These are phyloP conservation scores for Sparus aurata DNA, from an alignment of 2,797 vertebrate species.

Conservation along the genomic window DNA sequence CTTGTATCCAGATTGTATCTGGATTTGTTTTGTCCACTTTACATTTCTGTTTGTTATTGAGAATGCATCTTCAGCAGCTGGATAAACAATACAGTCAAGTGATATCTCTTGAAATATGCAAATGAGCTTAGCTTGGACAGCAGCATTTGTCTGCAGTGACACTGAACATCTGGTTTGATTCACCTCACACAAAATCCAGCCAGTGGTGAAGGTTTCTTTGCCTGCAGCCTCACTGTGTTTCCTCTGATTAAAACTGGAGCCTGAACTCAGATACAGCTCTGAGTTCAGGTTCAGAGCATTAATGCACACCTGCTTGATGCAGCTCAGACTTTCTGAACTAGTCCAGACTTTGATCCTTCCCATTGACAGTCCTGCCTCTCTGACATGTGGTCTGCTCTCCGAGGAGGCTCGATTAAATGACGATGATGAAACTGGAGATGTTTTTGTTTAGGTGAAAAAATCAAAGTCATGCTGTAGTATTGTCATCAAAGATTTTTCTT, in stretches of 20 bases:
- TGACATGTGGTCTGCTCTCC: not conserved
- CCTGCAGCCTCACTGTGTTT: slow-evolving; percentile 16
- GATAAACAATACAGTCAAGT: slow-evolving; percentile 8
- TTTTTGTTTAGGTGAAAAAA: slow-evolving; percentile 2
- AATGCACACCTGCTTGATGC: not conserved
- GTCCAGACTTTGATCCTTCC: not conserved
- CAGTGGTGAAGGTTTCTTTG: not conserved
- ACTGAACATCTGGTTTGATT: slow-evolving; percentile 53
- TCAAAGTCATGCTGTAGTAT: not conserved
- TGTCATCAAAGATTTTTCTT: slow-evolving; percentile 5
- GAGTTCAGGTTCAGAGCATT: not conserved
- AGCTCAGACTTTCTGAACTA: not conserved
- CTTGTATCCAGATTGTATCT: not conserved
- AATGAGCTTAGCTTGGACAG: slow-evolving; percentile 2
- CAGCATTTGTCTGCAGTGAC: slow-evolving; percentile 15
- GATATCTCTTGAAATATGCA: slow-evolving; percentile 39
- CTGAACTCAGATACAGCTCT: not conserved
- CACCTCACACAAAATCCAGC: slow-evolving; percentile 1
- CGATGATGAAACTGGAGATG: not conserved
- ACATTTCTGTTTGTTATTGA: slow-evolving; percentile 21
- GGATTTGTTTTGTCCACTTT: slow-evolving; percentile 19
- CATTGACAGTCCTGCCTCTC: not conserved
- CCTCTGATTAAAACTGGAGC: slow-evolving; percentile 21
- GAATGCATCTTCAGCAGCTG: slow-evolving; percentile 38
- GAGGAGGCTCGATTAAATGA: not conserved